Evolutionary conservation across 1,140 invertebrate species (phyloP), one percentile per base, ranked within the genome.

Genomic region (Sycophaga agraensis): DNA sequence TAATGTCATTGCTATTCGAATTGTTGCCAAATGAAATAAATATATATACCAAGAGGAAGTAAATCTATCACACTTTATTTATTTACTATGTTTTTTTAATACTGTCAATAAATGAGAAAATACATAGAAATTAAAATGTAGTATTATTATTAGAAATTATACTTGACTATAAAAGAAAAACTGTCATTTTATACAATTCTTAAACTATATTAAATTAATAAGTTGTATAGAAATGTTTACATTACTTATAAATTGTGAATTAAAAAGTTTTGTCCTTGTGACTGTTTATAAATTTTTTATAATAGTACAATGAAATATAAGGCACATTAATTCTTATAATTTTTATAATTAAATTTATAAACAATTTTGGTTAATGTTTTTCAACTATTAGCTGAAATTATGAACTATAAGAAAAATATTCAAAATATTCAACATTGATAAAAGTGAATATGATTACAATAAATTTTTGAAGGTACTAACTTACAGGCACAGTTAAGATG

Each of bases 1-100:
- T 39, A n/a, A 14, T 59, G n/a, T 37, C 24, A 11, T 19, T 37
- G 39, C 34, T 37, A n/a, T n/a, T 48, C 43, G 39, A 42, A 67
- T 59, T 67, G 64, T 60, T 60, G 58, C 49, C 49, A 45, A 60
- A 53, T 53, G 19, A 43, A 53, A 51, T 51, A 53, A 51, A 49
- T 60, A 45, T 51, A n/a, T 31, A 4, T 40, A 54, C 50, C 37
- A 51, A 54, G 8, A n/a, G 26, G 19, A 21, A 28, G 43, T 31
- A 9, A 28, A 55, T 40, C 16, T 37, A 16, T 28, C 19, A 34
- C 11, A n/a, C 7, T 17, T 31, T 31, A 11, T 31, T 51, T 51
- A 37, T 37, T 53, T 39, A 53, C 31, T 22, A 19, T 53, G 6
- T n/a, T n/a, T n/a, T n/a, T n/a, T n/a, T n/a, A n/a, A n/a, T n/a